These are phyloP conservation scores for Trogon melanurus DNA, from an alignment of 2,113 vertebrate genomes.

Conservation along the genomic window DNA sequence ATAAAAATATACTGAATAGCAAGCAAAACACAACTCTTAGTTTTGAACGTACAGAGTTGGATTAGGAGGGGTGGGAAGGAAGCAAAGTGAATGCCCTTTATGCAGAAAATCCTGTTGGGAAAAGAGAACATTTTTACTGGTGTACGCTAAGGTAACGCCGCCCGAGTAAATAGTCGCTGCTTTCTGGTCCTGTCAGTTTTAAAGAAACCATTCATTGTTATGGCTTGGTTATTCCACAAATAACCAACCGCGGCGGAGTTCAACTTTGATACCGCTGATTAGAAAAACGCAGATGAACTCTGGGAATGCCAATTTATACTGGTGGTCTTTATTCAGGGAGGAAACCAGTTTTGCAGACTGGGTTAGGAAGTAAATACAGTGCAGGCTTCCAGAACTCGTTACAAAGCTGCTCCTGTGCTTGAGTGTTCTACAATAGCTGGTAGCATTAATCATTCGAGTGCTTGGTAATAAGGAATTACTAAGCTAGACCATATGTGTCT, in stretches of 20 bases:
- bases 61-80: constrained; percentile 51
- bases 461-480: not conserved
- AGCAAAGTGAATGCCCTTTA: constrained; percentile 67
- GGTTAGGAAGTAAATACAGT: constrained; percentile 7
- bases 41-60: not conserved
- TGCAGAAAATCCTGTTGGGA: constrained; percentile 66
- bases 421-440: not conserved
- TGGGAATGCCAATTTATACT: not conserved
- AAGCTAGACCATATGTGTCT: not conserved
- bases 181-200: constrained; percentile 57
- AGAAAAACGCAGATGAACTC: constrained; percentile 5
- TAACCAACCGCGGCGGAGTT: not conserved
- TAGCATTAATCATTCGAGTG: not conserved
- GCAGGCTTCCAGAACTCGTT: not conserved
- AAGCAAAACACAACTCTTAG: constrained; percentile 28
- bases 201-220: constrained; percentile 67
- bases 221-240: constrained; percentile 13
- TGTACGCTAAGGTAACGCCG: constrained; percentile 4
- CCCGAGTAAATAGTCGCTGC: constrained; percentile 59
- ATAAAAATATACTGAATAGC: constrained; percentile 32
- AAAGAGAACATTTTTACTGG: constrained; percentile 61
- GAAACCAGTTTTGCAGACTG: constrained; percentile 22
- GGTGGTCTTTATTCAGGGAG: not conserved
- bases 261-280: constrained; percentile 10
- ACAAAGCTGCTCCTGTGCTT: constrained; percentile 24